Percentiles rank a stretch among this genome's conserved stretches.
These are phyloP conservation scores for Lasioglossum oenotherae DNA, from an alignment of 2,888 invertebrate genomes.

Conservation along the genomic window DNA sequence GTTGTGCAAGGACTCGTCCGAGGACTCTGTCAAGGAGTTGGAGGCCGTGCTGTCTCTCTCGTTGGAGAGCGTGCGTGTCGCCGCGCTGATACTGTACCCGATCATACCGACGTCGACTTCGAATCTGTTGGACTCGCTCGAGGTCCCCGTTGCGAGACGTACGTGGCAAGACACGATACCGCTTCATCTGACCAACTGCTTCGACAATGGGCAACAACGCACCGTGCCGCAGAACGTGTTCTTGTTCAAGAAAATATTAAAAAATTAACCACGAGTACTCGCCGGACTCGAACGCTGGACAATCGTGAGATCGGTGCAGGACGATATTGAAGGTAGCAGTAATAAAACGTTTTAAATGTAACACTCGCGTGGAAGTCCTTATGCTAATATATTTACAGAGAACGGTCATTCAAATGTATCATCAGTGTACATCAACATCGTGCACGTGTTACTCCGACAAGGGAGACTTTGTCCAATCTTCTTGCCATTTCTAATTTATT, in stretches of 20 bases:
- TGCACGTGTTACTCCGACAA: slow-evolving; percentile 60
- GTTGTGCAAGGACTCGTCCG: slow-evolving; percentile 85
- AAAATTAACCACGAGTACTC: slow-evolving; percentile 16
- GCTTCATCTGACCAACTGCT: slow-evolving; percentile 52
- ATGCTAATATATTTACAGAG: slow-evolving; percentile 78
- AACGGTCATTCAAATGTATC: slow-evolving; percentile 76
- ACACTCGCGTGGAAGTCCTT: slow-evolving; percentile 74
- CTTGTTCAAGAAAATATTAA: slow-evolving; percentile 19
- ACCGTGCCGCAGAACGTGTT: slow-evolving; percentile 54
- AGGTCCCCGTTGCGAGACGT: slow-evolving; percentile 84
- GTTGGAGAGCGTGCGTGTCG: slow-evolving; percentile 93
- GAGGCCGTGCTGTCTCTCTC: slow-evolving; percentile 92
- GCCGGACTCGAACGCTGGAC: neutral
- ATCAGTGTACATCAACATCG: slow-evolving; percentile 75
- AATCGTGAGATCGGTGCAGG: slow-evolving; percentile 27
- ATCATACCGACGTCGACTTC: slow-evolving; percentile 91
- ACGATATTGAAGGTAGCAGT: slow-evolving; percentile 36
- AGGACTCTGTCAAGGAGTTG: slow-evolving; percentile 86
- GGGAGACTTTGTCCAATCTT: slow-evolving; percentile 26
- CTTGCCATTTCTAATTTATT: slow-evolving; percentile 9
- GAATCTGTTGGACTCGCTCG: slow-evolving; percentile 90
- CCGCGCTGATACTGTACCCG: slow-evolving; percentile 93
- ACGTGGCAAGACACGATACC: slow-evolving; percentile 85
- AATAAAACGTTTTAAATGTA: slow-evolving; percentile 47
- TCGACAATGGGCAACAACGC: neutral